These are phyloP conservation scores for Clarias pachynema DNA, from an alignment of 2,797 vertebrate species.

Conservation along the genomic window DNA sequence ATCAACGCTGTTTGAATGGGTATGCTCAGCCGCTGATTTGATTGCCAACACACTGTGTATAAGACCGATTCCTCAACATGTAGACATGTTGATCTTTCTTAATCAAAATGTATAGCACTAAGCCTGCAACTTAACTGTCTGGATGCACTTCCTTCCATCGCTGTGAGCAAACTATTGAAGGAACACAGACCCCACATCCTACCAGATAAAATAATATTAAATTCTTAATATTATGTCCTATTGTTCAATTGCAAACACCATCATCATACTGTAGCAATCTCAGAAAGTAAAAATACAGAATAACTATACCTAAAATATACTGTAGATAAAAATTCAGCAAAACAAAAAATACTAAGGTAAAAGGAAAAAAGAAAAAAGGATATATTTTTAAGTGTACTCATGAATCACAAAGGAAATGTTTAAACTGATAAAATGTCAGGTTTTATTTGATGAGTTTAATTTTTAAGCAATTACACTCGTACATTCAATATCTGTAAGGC, in stretches of 20 bases:
- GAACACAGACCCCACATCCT: background rate
- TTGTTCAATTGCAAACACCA: background rate
- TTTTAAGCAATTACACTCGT: background rate
- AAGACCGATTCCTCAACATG: background rate
- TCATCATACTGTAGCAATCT: background rate
- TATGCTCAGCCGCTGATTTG: constrained; percentile 11
- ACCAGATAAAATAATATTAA: background rate
- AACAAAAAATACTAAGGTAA: background rate
- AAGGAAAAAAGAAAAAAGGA: background rate
- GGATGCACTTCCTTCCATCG: background rate
- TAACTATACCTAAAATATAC: background rate
- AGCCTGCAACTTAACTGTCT: background rate
- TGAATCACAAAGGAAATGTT: background rate
- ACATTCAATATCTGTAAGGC: background rate
- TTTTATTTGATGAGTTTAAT: background rate
- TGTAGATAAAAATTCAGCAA: background rate
- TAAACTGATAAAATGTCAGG: background rate
- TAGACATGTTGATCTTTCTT: constrained; percentile 4
- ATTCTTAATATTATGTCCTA: constrained; percentile 15
- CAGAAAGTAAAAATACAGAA: background rate
- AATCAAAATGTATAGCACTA: background rate
- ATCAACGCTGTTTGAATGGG: background rate
- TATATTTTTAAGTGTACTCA: background rate
- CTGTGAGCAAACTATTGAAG: background rate
- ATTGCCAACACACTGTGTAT: constrained; percentile 9